phyloP scores from a whole-genome alignment of 2,113 vertebrate genomes.

The Aphyosemion australe region DNA sequence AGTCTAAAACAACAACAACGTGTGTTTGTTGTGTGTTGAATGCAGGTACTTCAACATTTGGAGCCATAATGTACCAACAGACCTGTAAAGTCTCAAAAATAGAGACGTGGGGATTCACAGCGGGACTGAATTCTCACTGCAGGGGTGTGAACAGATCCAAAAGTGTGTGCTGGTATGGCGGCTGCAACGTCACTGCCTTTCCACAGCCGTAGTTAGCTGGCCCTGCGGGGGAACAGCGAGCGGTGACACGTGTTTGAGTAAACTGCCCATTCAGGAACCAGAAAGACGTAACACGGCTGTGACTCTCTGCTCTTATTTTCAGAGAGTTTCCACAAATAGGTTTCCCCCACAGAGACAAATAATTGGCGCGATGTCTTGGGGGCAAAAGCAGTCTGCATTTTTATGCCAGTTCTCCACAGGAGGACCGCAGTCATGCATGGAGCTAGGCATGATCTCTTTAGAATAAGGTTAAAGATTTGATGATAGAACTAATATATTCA shows the following conservation, averaged over 20 bases:
- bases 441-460: constrained; percentile 30
- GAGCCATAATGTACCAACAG: constrained; percentile 41
- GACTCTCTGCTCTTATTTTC: constrained; percentile 64
- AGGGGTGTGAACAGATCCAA: constrained; percentile 65
- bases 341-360: constrained; percentile 73
- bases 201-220: constrained; percentile 46
- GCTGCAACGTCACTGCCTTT: constrained; percentile 52
- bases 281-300: constrained; percentile 40
- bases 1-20: background rate
- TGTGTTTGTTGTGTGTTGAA: constrained; percentile 7
- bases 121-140: constrained; percentile 58
- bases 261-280: constrained; percentile 68
- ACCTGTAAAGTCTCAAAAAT: constrained; percentile 60
- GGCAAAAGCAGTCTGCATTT: constrained; percentile 66
- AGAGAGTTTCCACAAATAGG: constrained; percentile 70
- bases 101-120: constrained; percentile 52
- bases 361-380: constrained; percentile 75
- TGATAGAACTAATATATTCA: no score
- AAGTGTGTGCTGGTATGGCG: constrained; percentile 33
- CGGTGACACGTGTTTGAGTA: constrained; percentile 50
- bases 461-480: constrained; percentile 11
- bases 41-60: constrained; percentile 2
- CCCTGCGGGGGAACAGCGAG: constrained; percentile 53
- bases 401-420: constrained; percentile 68
- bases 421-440: constrained; percentile 55